Percentiles rank a stretch among this genome's conserved stretches.
Conservation (phyloP, 92 coral and sea anemone species). For the Hydrozoanthus gracilis region DNA sequence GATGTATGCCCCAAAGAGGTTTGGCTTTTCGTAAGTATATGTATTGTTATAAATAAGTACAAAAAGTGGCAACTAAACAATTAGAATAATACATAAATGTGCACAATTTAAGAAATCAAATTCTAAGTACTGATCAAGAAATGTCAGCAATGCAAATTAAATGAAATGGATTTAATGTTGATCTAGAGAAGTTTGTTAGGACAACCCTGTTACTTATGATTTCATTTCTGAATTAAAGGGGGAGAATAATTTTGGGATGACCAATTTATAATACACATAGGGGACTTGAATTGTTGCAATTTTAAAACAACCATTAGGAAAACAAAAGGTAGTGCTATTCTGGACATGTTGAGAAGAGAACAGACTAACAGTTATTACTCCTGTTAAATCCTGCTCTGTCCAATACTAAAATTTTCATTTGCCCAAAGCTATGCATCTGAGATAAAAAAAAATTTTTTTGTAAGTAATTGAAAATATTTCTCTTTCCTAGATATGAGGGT, state of each 20-base stretch:
- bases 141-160: neutral
- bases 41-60: neutral
- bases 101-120: neutral
- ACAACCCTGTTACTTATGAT: neutral
- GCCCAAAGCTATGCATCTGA: constrained; percentile 5
- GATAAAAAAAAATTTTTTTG: neutral
- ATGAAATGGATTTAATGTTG: constrained; percentile 6
- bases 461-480: neutral
- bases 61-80: constrained; percentile 6
- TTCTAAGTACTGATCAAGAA: neutral
- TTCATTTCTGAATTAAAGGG: neutral
- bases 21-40: constrained; percentile 11
- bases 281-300: neutral
- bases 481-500: constrained; percentile 33
- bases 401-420: neutral
- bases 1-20: too few species aligned
- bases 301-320: neutral
- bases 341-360: neutral
- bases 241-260: neutral
- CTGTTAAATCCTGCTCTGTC: neutral
- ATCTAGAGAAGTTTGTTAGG: constrained; percentile 1
- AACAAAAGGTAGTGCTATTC: neutral
- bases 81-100: neutral
- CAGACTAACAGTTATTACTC: neutral
- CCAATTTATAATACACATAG: neutral